Evolutionary conservation across 2,888 invertebrate genomes (phyloP).

Genomic region (Cerceris ruficornis): DNA sequence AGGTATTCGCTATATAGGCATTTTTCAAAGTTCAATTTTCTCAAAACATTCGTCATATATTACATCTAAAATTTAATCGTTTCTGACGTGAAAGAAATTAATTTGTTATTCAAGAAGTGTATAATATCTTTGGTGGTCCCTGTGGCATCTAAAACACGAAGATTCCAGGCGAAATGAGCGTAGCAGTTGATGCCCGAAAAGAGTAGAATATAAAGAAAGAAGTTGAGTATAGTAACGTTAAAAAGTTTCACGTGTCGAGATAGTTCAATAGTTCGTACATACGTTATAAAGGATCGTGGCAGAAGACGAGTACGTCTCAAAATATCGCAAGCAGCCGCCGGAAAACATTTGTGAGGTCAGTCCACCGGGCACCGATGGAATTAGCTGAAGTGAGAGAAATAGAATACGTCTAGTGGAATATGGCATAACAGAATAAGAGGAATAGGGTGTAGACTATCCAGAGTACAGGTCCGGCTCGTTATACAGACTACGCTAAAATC

Average conservation of each 20-base stretch:
- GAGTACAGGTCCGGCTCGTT: slow-evolving; percentile 6
- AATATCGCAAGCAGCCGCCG: slow-evolving; percentile 48
- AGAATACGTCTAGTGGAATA: slow-evolving; percentile 45
- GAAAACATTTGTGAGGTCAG: slow-evolving; percentile 48
- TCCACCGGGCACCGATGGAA: slow-evolving; percentile 56
- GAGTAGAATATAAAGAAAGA: too few relatives aligned
- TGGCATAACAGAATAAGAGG: slow-evolving; percentile 43
- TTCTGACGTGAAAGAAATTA: not conserved
- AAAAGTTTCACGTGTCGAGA: not conserved
- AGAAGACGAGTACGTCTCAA: slow-evolving; percentile 31
- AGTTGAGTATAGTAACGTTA: too few relatives aligned
- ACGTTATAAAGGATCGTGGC: slow-evolving; percentile 4
- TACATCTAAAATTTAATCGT: too few relatives aligned
- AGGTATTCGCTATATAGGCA: too few relatives aligned
- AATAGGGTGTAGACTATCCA: slow-evolving; percentile 8
- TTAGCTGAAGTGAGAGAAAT: slow-evolving; percentile 59
- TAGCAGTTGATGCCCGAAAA: too few relatives aligned
- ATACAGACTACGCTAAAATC: slow-evolving; percentile 35
- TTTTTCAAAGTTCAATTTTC: too few relatives aligned
- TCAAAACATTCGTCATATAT: too few relatives aligned
- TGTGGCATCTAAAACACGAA: too few relatives aligned
- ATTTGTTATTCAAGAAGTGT: not conserved
- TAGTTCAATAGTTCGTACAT: not conserved
- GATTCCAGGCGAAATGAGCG: too few relatives aligned
- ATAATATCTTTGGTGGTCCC: too few relatives aligned